Base-by-base conservation (phyloP, 2,888 invertebrate species). In the Clitarchus hookeri region DNA sequence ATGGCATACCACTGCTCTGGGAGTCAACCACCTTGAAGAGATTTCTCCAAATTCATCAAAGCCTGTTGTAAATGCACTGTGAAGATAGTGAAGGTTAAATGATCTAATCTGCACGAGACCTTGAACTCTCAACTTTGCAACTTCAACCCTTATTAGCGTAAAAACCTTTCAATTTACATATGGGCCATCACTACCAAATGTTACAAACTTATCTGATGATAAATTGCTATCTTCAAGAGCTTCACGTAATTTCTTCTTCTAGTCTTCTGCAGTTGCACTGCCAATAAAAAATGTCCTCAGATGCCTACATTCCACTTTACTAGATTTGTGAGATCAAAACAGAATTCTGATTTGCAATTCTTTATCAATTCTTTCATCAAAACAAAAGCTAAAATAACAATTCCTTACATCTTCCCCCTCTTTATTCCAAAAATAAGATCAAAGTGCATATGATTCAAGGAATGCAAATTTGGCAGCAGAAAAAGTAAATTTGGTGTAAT, bases 391-490 rank as follows among this genome's bases (percentile, higher is more conserved):
- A 27, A 82, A 82, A 82, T 82, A 82, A 16, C 25, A 82, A 82
- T 27, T 16, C 27, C 27, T 65, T 65, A 65, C 65, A 65, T 65
- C 65, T 36, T 82, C 27, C 19, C 6, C 27, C 44, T 8, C 0
- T 82, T 82, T 79, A 79, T 79, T 79, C 79, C 25, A 82, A 82
- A 82, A 82, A 27, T 82, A 82, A 23, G 82, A 19, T 19, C 44
- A 8, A 82, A 82, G 82, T 82, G 80, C 80, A 80, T 16, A 6
- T 36, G 36, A 80, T 80, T 13, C 80, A 80, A 80, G 80, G 80
- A 13, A 44, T 27, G 82, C 82, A 82, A 82, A 8, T 27, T 6
- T 82, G 12, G 82, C 44, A 9, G 36, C 82, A 82, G 13, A 82
- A 27, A 82, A 82, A 6, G 79, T 26, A 78, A 82, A 82, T 6